phyloP scores from a whole-genome alignment of 2,888 invertebrate genomes.

The Syritta pipiens region DNA sequence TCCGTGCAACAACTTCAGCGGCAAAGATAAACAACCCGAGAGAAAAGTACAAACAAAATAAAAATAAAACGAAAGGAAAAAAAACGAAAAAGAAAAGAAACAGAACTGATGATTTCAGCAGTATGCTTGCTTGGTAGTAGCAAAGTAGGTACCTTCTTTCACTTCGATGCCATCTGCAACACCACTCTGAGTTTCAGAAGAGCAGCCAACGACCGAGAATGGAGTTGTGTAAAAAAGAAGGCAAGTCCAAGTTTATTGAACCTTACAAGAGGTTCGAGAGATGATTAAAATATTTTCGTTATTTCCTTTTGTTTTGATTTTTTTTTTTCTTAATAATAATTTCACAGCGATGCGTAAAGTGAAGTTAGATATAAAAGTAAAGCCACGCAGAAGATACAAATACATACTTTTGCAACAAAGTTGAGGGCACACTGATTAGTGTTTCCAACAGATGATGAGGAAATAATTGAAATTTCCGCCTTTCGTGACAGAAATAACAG shows the following conservation, averaged over 20 bases:
- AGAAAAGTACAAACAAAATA: background rate
- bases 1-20: background rate
- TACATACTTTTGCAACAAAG: background rate
- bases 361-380: too few species aligned
- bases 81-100: constrained; percentile 5
- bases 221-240: constrained; percentile 36
- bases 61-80: background rate
- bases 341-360: too few species aligned
- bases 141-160: constrained; percentile 8
- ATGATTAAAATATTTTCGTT: constrained; percentile 45
- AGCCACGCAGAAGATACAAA: background rate
- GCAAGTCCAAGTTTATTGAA: constrained; percentile 30
- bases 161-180: constrained; percentile 12
- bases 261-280: constrained; percentile 1
- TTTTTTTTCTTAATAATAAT: constrained; percentile 14
- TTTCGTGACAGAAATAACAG: constrained; percentile 18
- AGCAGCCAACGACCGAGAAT: constrained; percentile 23
- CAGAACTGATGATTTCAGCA: constrained; percentile 41
- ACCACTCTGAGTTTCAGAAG: constrained; percentile 43
- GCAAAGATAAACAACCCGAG: background rate
- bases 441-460: constrained; percentile 14
- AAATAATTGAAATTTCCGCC: constrained; percentile 30
- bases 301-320: constrained; percentile 44
- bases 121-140: background rate
- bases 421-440: constrained; percentile 3